Evolutionary conservation across 2,797 vertebrate species (phyloP).

Genomic region (Poeciliopsis infans): DNA sequence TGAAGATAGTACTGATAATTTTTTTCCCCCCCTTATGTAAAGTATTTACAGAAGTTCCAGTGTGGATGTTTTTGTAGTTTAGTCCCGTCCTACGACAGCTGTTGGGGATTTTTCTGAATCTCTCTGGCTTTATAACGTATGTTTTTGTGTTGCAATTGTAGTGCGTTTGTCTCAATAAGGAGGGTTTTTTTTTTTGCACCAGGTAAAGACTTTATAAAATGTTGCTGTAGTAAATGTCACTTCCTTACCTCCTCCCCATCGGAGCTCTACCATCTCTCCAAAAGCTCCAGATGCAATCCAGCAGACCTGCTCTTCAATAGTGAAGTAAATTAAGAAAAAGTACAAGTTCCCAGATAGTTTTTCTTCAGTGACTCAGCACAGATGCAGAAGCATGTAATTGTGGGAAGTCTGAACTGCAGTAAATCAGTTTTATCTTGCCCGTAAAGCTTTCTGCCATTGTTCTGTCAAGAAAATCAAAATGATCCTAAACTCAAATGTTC

Average conservation of each 20-base stretch:
- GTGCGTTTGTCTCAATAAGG: constrained; percentile 20
- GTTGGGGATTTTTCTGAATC: constrained; percentile 30
- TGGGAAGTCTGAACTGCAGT: constrained; percentile 2
- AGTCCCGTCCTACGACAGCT: constrained; percentile 27
- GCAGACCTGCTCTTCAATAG: constrained; percentile 40
- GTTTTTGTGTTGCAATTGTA: constrained; percentile 55
- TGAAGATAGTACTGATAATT: constrained; percentile 45
- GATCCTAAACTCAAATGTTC: constrained; percentile 33
- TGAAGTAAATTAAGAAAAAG: constrained; percentile 13
- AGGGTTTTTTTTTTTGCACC: constrained; percentile 30
- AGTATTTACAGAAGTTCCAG: constrained; percentile 22
- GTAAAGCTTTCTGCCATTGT: constrained; percentile 1
- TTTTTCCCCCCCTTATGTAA: constrained; percentile 23
- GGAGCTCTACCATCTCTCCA: constrained; percentile 35
- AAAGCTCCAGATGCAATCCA: constrained; percentile 38
- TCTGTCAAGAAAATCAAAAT: constrained; percentile 25
- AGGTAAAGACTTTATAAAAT: constrained; percentile 40
- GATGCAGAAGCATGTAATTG: constrained; percentile 10
- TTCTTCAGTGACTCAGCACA: constrained; percentile 8
- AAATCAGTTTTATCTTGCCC: constrained; percentile 8
- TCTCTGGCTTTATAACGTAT: constrained; percentile 19
- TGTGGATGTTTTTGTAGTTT: constrained; percentile 43
- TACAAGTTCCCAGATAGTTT: constrained; percentile 15
- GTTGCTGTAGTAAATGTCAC: constrained; percentile 46
- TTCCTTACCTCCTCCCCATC: constrained; percentile 60